These are phyloP conservation scores for Sapajus apella DNA, from an alignment of 2,113 vertebrate genomes.

Conservation along the genomic window DNA sequence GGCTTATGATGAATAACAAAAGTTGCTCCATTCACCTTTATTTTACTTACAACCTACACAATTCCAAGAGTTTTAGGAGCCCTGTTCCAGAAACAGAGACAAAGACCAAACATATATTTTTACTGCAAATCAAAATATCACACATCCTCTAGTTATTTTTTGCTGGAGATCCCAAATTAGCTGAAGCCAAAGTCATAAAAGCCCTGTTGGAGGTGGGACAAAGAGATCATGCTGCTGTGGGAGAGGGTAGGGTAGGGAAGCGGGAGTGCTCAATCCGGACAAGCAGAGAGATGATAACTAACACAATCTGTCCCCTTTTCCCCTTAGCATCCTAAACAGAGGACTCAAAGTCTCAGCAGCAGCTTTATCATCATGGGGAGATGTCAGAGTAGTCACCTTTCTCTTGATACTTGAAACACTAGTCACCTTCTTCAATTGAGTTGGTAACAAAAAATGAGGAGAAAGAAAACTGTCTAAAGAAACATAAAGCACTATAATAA, in stretches of 20 bases:
- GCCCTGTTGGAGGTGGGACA: neutral
- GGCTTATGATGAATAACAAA: neutral
- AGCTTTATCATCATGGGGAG: neutral
- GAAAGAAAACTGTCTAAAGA: neutral
- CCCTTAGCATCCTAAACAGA: neutral
- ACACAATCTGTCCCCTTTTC: neutral
- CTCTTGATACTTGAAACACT: neutral
- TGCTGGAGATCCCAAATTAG: neutral
- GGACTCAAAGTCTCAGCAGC: neutral
- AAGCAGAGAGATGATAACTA: neutral
- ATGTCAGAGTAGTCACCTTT: neutral
- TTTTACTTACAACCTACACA: neutral
- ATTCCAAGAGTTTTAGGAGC: neutral
- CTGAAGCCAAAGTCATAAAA: neutral
- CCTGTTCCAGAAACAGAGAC: neutral
- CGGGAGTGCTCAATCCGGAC: fast-evolving
- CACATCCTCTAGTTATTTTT: neutral
- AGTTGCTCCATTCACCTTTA: neutral
- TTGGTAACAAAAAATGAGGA: neutral
- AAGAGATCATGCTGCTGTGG: neutral
- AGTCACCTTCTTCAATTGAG: neutral
- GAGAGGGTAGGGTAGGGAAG: neutral
- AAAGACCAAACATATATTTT: neutral
- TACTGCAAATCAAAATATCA: neutral
- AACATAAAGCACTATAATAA: neutral